These are phyloP conservation scores for Chymomyza amoena DNA, from an alignment of 2,888 invertebrate species.

Conservation along the genomic window DNA sequence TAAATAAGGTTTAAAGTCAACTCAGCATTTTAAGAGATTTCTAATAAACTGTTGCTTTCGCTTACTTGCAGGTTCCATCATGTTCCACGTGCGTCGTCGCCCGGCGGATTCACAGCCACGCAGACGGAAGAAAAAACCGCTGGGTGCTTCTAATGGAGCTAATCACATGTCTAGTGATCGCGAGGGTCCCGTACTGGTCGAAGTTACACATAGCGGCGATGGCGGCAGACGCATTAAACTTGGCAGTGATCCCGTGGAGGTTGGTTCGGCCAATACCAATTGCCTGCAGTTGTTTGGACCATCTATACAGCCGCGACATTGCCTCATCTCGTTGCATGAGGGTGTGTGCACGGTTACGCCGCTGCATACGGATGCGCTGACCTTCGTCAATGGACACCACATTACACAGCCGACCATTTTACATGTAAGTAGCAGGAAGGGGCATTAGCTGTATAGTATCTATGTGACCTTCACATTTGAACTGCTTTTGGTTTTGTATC, in stretches of 20 bases:
- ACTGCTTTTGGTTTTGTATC: neutral
- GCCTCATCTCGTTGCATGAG: slow-evolving; percentile 94
- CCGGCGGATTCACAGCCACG: slow-evolving; percentile 94
- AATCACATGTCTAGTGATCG: slow-evolving; percentile 81
- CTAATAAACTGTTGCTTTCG: slow-evolving; percentile 11
- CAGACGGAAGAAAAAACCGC: slow-evolving; percentile 90
- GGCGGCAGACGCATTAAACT: slow-evolving; percentile 83
- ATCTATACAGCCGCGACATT: slow-evolving; percentile 95
- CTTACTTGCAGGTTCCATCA: slow-evolving; percentile 88
- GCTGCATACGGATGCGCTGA: slow-evolving; percentile 94
- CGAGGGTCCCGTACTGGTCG: slow-evolving; percentile 84
- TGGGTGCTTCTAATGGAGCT: slow-evolving; percentile 80
- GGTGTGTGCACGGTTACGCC: slow-evolving; percentile 97
- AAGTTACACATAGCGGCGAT: slow-evolving; percentile 81
- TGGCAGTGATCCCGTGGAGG: slow-evolving; percentile 84
- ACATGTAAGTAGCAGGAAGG: slow-evolving; percentile 83
- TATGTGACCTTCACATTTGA: slow-evolving; percentile 7
- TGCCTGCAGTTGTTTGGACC: slow-evolving; percentile 91
- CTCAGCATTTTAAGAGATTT: neutral
- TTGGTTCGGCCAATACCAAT: slow-evolving; percentile 88
- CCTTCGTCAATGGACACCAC: slow-evolving; percentile 95
- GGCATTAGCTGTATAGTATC: neutral
- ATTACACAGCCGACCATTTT: slow-evolving; percentile 95
- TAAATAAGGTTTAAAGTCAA: slow-evolving; percentile 8
- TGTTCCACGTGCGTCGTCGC: slow-evolving; percentile 96